These are phyloP conservation scores for Quiscalus mexicanus DNA, from an alignment of 2,113 vertebrate genomes.

Conservation along the genomic window DNA sequence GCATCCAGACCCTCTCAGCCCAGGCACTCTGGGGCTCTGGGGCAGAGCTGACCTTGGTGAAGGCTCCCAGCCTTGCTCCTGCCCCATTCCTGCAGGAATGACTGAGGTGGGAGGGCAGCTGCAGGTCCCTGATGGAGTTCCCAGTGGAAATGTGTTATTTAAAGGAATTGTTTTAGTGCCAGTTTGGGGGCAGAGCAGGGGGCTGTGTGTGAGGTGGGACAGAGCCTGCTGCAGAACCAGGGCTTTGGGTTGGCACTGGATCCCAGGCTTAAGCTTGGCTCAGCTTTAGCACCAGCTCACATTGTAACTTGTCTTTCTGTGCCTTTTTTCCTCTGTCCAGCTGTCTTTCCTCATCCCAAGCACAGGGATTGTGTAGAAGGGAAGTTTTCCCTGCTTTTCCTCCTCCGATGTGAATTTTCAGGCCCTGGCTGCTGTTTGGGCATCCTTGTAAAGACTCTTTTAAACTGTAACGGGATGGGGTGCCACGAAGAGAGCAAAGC, in stretches of 20 bases:
- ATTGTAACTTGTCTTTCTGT: neutral
- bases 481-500: neutral
- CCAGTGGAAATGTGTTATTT: rapidly evolving
- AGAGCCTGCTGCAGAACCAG: neutral
- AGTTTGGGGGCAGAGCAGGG: rapidly evolving
- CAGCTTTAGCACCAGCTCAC: neutral
- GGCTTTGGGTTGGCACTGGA: neutral
- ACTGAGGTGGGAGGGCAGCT: neutral
- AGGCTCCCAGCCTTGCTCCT: neutral
- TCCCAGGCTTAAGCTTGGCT: neutral
- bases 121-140: rapidly evolving
- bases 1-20: neutral
- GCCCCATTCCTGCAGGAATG: neutral
- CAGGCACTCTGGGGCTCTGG: rapidly evolving
- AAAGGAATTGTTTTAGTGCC: neutral
- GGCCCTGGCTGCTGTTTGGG: neutral
- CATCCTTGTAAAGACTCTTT: neutral
- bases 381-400: neutral
- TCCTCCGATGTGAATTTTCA: neutral
- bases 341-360: neutral
- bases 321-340: neutral
- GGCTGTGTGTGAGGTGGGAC: neutral
- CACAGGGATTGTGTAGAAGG: neutral
- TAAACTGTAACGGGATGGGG: neutral
- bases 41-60: rapidly evolving